These are phyloP conservation scores for Phytoseiulus persimilis DNA, from an alignment of 2,888 invertebrate genomes.

Conservation along the genomic window DNA sequence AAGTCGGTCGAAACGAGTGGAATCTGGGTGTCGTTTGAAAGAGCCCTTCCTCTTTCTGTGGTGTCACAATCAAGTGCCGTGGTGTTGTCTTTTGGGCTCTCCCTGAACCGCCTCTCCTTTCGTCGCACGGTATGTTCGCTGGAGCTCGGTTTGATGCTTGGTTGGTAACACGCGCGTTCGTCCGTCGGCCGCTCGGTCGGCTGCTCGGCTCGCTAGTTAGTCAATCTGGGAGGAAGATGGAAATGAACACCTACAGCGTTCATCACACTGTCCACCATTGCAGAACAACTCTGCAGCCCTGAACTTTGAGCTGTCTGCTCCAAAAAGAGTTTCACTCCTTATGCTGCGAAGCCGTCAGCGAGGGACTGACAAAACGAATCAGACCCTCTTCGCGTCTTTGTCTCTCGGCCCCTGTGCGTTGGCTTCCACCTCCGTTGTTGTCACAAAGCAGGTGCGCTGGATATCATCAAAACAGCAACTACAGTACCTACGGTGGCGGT, in stretches of 20 bases:
- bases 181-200: neutral
- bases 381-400: neutral
- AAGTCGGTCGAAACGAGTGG: neutral
- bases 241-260: neutral
- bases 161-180: neutral
- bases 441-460: neutral
- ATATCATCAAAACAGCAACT: neutral
- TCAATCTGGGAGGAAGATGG: neutral
- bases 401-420: neutral
- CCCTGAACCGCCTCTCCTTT: neutral
- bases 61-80: neutral
- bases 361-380: neutral
- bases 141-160: neutral
- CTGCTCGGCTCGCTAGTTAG: neutral
- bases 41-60: neutral
- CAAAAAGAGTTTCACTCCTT: neutral
- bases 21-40: neutral
- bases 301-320: neutral
- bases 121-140: neutral
- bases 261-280: neutral
- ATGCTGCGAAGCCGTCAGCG: neutral
- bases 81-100: neutral
- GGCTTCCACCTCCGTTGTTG: neutral
- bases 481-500: neutral
- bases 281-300: neutral